A percentile compares a stretch with the other conserved stretches of the same genome.
These are phyloP conservation scores for Nymphalis c-album DNA, from an alignment of 2,888 invertebrate species.

Conservation along the genomic window DNA sequence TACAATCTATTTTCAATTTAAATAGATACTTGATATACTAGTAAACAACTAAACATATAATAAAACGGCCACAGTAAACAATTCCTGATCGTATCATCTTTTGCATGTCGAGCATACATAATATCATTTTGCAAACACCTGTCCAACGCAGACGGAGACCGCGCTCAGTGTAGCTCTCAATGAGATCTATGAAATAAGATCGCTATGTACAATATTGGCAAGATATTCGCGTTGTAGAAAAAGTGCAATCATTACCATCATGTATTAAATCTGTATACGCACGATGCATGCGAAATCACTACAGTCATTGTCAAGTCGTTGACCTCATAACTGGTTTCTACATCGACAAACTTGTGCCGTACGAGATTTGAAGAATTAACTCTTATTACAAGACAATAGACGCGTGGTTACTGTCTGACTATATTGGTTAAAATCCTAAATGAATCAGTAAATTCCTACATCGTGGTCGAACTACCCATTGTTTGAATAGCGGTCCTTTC, in stretches of 20 bases:
- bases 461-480: constrained; percentile 20
- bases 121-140: constrained; percentile 25
- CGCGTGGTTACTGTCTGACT: background rate
- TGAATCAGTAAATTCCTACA: constrained; percentile 28
- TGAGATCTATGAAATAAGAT: background rate
- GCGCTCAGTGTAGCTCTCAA: constrained; percentile 3
- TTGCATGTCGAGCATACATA: constrained; percentile 14
- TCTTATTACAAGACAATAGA: constrained; percentile 16
- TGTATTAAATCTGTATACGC: constrained; percentile 46
- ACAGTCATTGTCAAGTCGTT: constrained; percentile 42
- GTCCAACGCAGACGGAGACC: constrained; percentile 24
- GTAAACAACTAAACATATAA: background rate
- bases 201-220: background rate
- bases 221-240: constrained; percentile 14
- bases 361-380: constrained; percentile 16
- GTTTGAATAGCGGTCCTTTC: constrained; percentile 22
- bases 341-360: constrained; percentile 13
- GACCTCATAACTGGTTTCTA: constrained; percentile 39
- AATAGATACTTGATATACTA: background rate
- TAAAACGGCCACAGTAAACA: constrained; percentile 8
- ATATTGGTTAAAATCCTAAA: constrained; percentile 13
- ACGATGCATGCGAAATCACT: constrained; percentile 46
- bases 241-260: constrained; percentile 30
- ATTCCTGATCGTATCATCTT: constrained; percentile 16
- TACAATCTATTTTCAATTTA: no score